Percentiles rank a stretch among this genome's conserved stretches.
These are phyloP conservation scores for Tiliqua scincoides DNA, from an alignment of 2,113 vertebrate genomes.

Conservation along the genomic window DNA sequence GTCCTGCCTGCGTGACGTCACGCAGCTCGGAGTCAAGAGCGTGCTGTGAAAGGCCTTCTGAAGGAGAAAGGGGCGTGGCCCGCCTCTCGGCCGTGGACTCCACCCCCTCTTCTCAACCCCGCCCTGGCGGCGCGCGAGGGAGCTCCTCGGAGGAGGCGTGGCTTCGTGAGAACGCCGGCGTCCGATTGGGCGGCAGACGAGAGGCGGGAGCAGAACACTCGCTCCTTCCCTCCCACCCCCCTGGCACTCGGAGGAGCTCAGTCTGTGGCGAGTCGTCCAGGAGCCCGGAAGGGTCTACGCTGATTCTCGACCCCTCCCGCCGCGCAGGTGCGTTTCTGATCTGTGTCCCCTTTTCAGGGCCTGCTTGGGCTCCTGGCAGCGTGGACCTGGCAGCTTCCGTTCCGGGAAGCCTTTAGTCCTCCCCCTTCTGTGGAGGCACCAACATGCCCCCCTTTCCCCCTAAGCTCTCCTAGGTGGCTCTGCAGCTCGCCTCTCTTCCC, in stretches of 20 bases:
- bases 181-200: background rate
- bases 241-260: too few relatives aligned
- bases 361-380: too few relatives aligned
- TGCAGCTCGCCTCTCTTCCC: background rate
- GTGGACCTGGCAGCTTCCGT: background rate
- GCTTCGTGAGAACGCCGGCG: background rate
- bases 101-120: too few relatives aligned
- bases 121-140: too few relatives aligned
- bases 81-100: background rate
- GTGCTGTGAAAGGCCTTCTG: background rate
- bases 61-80: background rate
- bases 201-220: background rate
- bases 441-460: too few relatives aligned
- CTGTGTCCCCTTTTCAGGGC: too few relatives aligned
- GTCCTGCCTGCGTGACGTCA: background rate
- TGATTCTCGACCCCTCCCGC: too few relatives aligned
- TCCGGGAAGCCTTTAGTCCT: background rate
- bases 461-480: too few relatives aligned
- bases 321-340: conserved; percentile 9
- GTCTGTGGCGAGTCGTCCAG: conserved; percentile 7
- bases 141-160: background rate
- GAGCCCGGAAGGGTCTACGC: conserved; percentile 4
- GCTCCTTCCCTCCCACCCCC: background rate
- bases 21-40: background rate
- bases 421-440: background rate